Base-by-base conservation (phyloP, 1,140 invertebrate species). In the Drosophila kurseongensis region DNA sequence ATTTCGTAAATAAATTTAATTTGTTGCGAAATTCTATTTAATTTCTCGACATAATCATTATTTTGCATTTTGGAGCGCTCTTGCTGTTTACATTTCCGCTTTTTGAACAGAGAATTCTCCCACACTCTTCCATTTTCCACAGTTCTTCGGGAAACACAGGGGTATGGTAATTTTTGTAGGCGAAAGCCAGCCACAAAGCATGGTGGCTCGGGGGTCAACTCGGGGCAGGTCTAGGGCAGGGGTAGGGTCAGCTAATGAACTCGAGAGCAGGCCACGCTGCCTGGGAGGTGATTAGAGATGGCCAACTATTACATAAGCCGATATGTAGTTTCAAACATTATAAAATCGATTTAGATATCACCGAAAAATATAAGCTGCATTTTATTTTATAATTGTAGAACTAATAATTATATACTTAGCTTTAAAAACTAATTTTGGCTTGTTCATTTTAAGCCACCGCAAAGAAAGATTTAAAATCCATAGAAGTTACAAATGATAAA, bases 11-110 rank as follows among this genome's bases (percentile, higher is more conserved):
- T 18, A 18, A 10, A n/a, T 67, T 14, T 42, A n/a, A 16, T 23
- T 52, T 18, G 13, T 48, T 18, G 18, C 16, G 42, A 8, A 29
- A 29, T 50, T 35, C 29, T 32, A 23, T 29, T 51, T 42, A 5
- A 63, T 23, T 32, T 50, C 12, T 16, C 57, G 10, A 32, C 32
- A 60, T 29, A 61, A 38, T 60, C 16, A 57, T 48, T 59, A 36
- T 29, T 32, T 41, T 10, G 50, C 51, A 40, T 45, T 47, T 47
- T 14, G 48, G 41, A 18, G 32, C 36, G 36, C 55, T 80, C 63
- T 67, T 62, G 73, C 54, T 65, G 60, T 75, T 86, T 78, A 73
- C 56, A 76, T 79, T 86, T 86, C 79, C 83, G 79, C 36, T 78
- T 67, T 68, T 48, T 52, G 74, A 13, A 14, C 61, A 32, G 47